Percentiles rank a stretch among this genome's conserved stretches.
Evolutionary conservation across 2,113 vertebrate species (phyloP).

Genomic region (Zapornia atra): DNA sequence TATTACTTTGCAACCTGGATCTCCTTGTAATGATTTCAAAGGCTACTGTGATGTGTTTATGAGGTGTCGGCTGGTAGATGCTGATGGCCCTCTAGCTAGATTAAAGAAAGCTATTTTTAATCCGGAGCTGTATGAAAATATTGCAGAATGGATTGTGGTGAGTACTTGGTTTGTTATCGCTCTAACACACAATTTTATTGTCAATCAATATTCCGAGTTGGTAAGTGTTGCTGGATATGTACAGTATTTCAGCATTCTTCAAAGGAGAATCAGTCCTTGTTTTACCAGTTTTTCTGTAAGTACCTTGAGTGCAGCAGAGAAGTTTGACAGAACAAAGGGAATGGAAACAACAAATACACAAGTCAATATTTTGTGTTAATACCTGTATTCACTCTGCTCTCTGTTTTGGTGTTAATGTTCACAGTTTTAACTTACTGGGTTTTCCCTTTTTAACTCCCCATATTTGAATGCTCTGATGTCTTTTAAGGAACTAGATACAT

Average conservation of each 20-base stretch:
- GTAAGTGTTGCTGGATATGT: neutral
- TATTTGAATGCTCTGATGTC: neutral
- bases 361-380: neutral
- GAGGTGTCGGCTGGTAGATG: conserved; percentile 94
- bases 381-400: neutral
- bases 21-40: conserved; percentile 96
- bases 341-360: neutral
- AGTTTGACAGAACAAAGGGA: neutral
- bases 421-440: neutral
- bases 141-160: conserved; percentile 98
- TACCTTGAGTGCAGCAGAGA: neutral
- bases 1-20: conserved; percentile 92
- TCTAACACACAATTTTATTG: neutral
- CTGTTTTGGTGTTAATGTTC: neutral
- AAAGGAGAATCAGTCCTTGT: neutral
- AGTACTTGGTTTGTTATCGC: conserved; percentile 49
- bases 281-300: neutral
- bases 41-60: conserved; percentile 98
- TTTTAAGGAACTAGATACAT: neutral
- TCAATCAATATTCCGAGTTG: neutral
- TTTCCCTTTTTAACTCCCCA: neutral
- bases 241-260: neutral
- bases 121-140: conserved; percentile 92
- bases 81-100: conserved; percentile 93
- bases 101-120: conserved; percentile 98